Base-by-base conservation (phyloP, 2,888 invertebrate genomes). In the Cyrtodaria siliqua region DNA sequence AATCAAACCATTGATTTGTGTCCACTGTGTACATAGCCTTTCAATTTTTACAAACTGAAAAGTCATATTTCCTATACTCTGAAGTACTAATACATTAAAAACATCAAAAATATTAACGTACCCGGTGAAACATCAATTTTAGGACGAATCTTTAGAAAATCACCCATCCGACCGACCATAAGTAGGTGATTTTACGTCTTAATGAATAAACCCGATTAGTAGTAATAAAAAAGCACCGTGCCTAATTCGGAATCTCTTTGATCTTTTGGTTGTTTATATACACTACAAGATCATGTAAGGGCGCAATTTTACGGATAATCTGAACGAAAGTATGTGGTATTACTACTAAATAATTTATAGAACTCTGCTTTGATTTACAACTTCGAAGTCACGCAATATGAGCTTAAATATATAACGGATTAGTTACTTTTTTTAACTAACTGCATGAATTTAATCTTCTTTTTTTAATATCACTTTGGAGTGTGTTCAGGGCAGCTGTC, bases 241-340 rank as follows among this genome's bases (percentile, higher is more conserved):
- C 69, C 55, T 66, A 61, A 69, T 66, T 64, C 66, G 44, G 63
- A 66, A 59, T 53, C 62, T 66, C 64, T 76, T 76, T 70, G 70
- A 76, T 70, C 70, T 69, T 38, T 66, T 27, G 55, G 49, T 47
- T 61, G 49, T 44, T 44, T 18, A 20, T 44, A 20, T 44, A 44
- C 44, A 6, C 44, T 16, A 44, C n/a, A 44, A 61, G 55, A 47
- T 70, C 38, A 62, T 70, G 47, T 47, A 49, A n/a, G 52, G 55
- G 49, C 49, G 62, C 62, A 70, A 56, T 70, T 61, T 70, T 55
- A 33, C 61, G 69, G 61, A 56, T 56, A 62, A 44, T 16, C 55
- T 23, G 47, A 55, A 55, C 47, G 61, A 29, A 24, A 56, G 29
- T 47, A 23, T 55, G 33, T 56, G 29, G 29, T 16, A 24, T 56